Evolutionary conservation across 2,113 vertebrate genomes (phyloP).

Genomic region (Apistogramma diplotaenia): DNA sequence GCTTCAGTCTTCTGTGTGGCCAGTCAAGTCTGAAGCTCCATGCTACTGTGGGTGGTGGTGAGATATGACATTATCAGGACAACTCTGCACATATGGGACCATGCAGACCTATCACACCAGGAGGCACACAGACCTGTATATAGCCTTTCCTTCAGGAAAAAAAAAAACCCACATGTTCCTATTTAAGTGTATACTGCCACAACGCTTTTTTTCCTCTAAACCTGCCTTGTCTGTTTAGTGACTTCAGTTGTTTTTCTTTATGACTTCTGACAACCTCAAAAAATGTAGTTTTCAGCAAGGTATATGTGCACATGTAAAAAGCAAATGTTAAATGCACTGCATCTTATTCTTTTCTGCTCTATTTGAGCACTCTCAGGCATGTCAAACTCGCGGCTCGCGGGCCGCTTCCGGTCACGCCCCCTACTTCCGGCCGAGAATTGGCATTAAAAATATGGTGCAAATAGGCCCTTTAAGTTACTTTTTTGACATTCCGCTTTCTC

Average conservation of each 20-base stretch:
- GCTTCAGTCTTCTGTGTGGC: neutral
- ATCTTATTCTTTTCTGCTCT: too few species aligned
- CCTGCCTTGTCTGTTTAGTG: neutral
- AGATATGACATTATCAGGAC: conserved; percentile 25
- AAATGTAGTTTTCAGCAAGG: neutral
- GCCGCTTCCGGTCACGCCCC: too few species aligned
- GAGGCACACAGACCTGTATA: neutral
- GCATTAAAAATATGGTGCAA: too few species aligned
- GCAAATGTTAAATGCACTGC: too few species aligned
- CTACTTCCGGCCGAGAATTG: too few species aligned
- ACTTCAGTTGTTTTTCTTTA: neutral
- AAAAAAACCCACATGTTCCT: neutral
- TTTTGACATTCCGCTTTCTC: too few species aligned
- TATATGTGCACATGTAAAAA: too few species aligned
- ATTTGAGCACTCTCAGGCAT: too few species aligned
- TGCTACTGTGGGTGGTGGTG: neutral
- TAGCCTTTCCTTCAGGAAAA: neutral
- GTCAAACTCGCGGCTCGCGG: too few species aligned
- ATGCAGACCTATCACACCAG: neutral
- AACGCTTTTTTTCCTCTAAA: neutral
- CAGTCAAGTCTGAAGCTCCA: conserved; percentile 3
- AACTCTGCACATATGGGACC: neutral
- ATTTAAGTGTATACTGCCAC: neutral
- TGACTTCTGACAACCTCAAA: neutral
- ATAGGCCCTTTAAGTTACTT: too few species aligned